Base-by-base conservation (phyloP, 1,140 invertebrate genomes). In the Nilaparvata lugens region DNA sequence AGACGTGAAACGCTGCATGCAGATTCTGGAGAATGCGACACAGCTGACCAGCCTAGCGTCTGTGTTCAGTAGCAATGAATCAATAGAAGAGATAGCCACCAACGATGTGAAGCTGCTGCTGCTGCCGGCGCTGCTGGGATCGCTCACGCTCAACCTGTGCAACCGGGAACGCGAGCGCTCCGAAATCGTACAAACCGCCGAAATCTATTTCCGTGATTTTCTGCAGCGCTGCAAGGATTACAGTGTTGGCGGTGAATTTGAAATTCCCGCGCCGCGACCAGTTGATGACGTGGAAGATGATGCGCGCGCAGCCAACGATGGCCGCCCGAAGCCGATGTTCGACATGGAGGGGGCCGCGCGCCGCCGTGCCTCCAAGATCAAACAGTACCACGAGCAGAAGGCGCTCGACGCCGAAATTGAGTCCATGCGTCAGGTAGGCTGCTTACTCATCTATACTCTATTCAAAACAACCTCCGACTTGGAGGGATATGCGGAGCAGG, bases 41-140 rank as follows among this genome's bases (percentile, higher is more conserved):
- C 80, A 78, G 64, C 71, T 91, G 53, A 89, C 93, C 0, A 93
- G 89, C 5, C 62, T 85, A 40, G 77, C 87, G 0, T 84, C 81
- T 48, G 80, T 97, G 72, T 97, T 96, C 68, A 95, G 91, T 72
- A 72, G 73, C 28, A 97, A 97, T 76, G 95, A 97, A 79, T 78
- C 76, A 23, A 78, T 93, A 43, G 89, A 94, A 55, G 95, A 97
- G 77, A 71, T 97, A 11, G 74, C 90, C 0, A 93, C 92, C 13
- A 83, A 86, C 63, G 85, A 93, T 68, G 71, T 97, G 2, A 91
- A 90, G 69, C 93, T 91, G 67, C 79, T 95, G 52, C 72, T 95
- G 1, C 69, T 95, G 14, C 93, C 93, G 0, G 89, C 85, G 18
- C 73, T 93, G n/a, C 76, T 95, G 11, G 92, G 89, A 0, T 83